These are phyloP conservation scores for Alsophila aescularia DNA, from an alignment of 2,888 invertebrate species.

Conservation along the genomic window DNA sequence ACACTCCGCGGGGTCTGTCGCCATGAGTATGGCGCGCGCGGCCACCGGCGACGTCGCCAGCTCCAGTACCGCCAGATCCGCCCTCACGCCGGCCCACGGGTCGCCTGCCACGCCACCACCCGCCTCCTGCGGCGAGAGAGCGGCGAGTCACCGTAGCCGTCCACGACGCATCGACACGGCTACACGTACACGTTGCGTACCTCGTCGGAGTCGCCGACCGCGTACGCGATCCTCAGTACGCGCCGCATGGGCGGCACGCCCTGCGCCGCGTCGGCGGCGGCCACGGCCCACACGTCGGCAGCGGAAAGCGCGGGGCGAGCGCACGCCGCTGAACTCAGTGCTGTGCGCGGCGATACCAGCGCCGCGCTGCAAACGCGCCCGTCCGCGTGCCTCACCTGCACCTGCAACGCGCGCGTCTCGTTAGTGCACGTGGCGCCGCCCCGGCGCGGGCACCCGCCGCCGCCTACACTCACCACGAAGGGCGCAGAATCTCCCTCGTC, in stretches of 20 bases:
- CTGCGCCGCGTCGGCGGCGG: conserved; percentile 36
- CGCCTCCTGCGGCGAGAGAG: conserved; percentile 20
- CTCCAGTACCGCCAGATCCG: conserved; percentile 63
- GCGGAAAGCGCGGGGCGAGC: neutral
- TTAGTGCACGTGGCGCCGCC: conserved; percentile 49
- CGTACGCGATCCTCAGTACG: conserved; percentile 44
- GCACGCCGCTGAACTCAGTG: conserved; percentile 49
- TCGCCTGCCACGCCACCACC: conserved; percentile 21
- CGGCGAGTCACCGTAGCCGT: neutral
- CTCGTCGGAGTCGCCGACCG: neutral
- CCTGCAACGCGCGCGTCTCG: conserved; percentile 46
- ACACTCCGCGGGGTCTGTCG: conserved; percentile 50
- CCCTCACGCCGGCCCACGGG: conserved; percentile 34
- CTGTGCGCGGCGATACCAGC: conserved; percentile 42
- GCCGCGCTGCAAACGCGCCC: conserved; percentile 24
- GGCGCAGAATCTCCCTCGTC: conserved; percentile 58
- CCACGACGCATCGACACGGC: no score
- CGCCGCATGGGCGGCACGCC: conserved; percentile 33
- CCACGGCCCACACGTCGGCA: conserved; percentile 34
- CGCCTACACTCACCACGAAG: conserved; percentile 58
- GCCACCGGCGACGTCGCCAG: conserved; percentile 59
- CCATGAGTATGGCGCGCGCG: conserved; percentile 63
- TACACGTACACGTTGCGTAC: neutral
- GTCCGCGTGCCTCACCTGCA: conserved; percentile 22
- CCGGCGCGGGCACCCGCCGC: conserved; percentile 50